Conservation (phyloP, 2,888 invertebrate genomes). For the Euzophera pinguis region DNA sequence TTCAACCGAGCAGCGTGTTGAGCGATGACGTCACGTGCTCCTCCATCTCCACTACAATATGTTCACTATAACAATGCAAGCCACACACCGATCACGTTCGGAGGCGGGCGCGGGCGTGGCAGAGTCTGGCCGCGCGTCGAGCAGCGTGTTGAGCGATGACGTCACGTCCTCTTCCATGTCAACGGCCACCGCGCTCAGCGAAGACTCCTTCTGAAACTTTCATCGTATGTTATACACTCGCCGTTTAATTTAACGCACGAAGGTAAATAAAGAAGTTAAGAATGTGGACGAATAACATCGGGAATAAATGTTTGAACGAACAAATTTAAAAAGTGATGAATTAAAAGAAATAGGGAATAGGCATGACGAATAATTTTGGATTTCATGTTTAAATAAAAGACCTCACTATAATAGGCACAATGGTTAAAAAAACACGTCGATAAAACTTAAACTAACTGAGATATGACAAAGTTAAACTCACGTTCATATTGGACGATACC, state of each 20-base stretch:
- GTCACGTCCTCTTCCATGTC: constrained; percentile 96
- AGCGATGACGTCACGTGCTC: constrained; percentile 96
- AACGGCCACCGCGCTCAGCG: constrained; percentile 91
- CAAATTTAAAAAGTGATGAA: no score
- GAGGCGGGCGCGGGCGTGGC: constrained; percentile 63
- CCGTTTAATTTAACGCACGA: neutral
- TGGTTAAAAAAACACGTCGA: no score
- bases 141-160: constrained; percentile 93
- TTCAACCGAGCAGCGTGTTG: constrained; percentile 92
- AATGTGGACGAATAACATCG: no score
- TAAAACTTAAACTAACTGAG: no score
- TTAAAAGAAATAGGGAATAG: no score
- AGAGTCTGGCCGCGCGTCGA: constrained; percentile 86
- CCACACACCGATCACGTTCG: constrained; percentile 60
- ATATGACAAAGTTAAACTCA: no score
- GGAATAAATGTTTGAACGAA: no score
- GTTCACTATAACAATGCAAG: neutral
- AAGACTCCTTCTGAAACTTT: constrained; percentile 85
- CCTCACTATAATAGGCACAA: no score
- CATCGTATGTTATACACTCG: constrained; percentile 11
- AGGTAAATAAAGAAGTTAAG: neutral
- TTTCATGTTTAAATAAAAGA: no score
- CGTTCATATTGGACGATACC: no score
- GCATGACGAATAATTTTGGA: no score
- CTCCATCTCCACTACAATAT: constrained; percentile 86